phyloP scores from a whole-genome alignment of 2,113 vertebrate species.

The Marmota monax region DNA sequence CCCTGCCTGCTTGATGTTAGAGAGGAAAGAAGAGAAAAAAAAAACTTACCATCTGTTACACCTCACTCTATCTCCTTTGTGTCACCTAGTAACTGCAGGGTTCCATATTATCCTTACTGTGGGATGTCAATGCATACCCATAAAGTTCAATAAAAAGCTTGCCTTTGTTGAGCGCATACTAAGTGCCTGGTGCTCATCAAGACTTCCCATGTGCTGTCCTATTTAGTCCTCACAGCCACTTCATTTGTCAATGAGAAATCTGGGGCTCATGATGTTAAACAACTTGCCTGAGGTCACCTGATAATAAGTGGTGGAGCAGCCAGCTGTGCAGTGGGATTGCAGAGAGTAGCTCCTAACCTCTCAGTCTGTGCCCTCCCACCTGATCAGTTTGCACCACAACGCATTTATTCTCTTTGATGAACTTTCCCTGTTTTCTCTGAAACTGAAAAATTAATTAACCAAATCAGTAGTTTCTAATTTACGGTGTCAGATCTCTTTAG shows the following conservation, averaged over 20 bases:
- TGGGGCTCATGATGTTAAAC: neutral
- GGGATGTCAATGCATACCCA: neutral
- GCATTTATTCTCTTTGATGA: neutral
- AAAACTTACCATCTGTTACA: no score
- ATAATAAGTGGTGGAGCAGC: neutral
- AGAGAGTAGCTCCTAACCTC: neutral
- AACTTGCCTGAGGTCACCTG: neutral
- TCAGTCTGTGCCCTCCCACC: rapidly evolving
- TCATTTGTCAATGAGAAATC: neutral
- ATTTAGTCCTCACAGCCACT: neutral
- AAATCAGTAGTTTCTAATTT: neutral
- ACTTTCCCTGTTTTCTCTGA: neutral
- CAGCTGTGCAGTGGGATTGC: rapidly evolving
- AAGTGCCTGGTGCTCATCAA: neutral
- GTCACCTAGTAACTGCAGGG: neutral
- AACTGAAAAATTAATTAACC: neutral
- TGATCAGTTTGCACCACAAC: neutral
- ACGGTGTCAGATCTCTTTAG: neutral
- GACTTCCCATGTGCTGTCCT: neutral
- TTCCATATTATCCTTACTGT: neutral
- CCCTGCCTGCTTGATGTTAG: neutral
- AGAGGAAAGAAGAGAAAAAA: neutral
- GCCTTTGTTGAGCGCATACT: neutral
- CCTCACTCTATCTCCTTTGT: neutral
- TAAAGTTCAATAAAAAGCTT: neutral